These are phyloP conservation scores for Oxygymnocypris stewartii DNA, from an alignment of 2,113 vertebrate species.

Conservation along the genomic window DNA sequence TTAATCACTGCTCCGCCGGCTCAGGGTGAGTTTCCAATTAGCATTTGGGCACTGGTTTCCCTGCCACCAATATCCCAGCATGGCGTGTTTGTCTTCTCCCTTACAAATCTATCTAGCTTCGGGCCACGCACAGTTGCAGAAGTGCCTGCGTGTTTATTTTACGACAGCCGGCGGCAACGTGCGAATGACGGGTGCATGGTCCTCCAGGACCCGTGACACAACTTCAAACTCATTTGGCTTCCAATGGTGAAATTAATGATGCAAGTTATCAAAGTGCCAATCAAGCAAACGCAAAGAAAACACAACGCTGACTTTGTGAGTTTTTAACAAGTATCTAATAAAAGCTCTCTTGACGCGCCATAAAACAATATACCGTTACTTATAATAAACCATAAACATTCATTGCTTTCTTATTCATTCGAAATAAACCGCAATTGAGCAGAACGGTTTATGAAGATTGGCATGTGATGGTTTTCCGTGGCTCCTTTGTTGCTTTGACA, in stretches of 20 bases:
- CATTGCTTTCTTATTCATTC: conserved; percentile 66
- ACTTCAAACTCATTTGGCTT: conserved; percentile 61
- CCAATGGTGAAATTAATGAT: conserved; percentile 47
- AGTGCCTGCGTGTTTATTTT: conserved; percentile 46
- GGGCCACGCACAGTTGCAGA: conserved; percentile 20
- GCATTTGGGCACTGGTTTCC: conserved; percentile 51
- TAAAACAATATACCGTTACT: conserved; percentile 66
- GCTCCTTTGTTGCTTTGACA: conserved; percentile 19
- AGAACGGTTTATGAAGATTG: conserved; percentile 61
- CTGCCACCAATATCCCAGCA: conserved; percentile 53
- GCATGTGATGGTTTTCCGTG: neutral
- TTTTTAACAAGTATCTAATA: conserved; percentile 65
- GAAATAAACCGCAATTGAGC: conserved; percentile 70
- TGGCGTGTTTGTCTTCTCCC: conserved; percentile 47
- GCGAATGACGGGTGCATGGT: neutral
- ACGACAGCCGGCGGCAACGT: conserved; percentile 9
- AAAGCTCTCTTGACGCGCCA: conserved; percentile 59
- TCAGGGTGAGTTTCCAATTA: conserved; percentile 57
- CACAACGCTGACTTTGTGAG: conserved; percentile 55
- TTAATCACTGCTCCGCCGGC: conserved; percentile 53
- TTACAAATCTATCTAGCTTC: conserved; percentile 38
- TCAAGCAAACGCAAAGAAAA: conserved; percentile 56
- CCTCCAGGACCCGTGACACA: conserved; percentile 31
- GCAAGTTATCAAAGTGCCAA: conserved; percentile 38
- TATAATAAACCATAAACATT: conserved; percentile 72